Conservation (phyloP, 2,797 vertebrate species). For the Pantherophis alleghaniensis region DNA sequence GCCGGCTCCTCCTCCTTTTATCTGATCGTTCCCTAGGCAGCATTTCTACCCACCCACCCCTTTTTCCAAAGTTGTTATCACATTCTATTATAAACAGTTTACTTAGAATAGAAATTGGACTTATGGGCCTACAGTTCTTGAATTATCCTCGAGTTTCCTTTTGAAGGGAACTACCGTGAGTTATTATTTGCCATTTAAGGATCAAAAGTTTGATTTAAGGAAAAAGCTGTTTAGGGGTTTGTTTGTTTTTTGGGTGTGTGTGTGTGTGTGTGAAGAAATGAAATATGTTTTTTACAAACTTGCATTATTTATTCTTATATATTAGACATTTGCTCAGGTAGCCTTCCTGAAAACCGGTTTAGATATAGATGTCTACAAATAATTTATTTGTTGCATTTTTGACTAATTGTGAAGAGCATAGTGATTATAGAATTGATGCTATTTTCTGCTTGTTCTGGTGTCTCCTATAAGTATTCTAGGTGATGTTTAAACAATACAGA, state of each 20-base stretch:
- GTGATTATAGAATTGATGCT: not conserved
- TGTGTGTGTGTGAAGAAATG: not conserved
- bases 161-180: not conserved
- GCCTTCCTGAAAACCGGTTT: not conserved
- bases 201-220: not conserved
- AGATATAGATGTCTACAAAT: not conserved
- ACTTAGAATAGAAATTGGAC: not conserved
- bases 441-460: not conserved
- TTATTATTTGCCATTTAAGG: not conserved
- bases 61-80: not conserved
- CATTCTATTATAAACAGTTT: not conserved
- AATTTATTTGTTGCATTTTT: not conserved
- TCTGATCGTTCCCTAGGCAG: not conserved
- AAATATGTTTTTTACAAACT: not conserved
- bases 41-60: not conserved
- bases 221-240: not conserved
- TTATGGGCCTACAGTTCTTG: not conserved
- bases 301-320: not conserved
- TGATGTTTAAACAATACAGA: not conserved
- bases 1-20: not conserved
- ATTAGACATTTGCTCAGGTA: not conserved
- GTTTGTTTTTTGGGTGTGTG: accelerated
- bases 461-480: not conserved
- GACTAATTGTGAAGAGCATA: not conserved
- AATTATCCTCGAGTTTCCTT: not conserved